Evolutionary conservation across 2,113 vertebrate species (phyloP).

Genomic region (Gadus macrocephalus): DNA sequence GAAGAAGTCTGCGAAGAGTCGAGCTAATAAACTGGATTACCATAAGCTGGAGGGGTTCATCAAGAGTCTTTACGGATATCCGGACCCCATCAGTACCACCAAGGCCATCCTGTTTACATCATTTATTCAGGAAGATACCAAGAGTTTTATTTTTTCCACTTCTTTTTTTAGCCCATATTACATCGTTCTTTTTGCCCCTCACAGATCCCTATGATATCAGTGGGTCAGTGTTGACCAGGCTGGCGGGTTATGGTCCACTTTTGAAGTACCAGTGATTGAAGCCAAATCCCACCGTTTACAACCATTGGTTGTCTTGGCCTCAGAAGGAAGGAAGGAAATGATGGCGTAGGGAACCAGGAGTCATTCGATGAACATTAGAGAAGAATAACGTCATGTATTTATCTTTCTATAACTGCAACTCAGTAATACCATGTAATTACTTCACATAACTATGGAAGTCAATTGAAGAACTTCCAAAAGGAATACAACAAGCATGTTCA

Average conservation of each 20-base stretch:
- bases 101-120: background rate
- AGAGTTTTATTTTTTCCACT: background rate
- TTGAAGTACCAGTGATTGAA: slow-evolving; percentile 6
- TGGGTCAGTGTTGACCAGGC: slow-evolving; percentile 17
- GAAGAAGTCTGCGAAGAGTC: slow-evolving; percentile 5
- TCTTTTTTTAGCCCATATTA: slow-evolving; percentile 3
- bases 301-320: slow-evolving; percentile 27
- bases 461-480: background rate
- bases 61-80: slow-evolving; percentile 2
- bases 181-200: background rate
- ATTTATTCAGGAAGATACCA: background rate
- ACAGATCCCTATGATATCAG: background rate
- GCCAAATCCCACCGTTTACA: slow-evolving; percentile 22
- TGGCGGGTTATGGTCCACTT: slow-evolving; percentile 26
- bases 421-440: too few species aligned
- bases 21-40: slow-evolving; percentile 3
- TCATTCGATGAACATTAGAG: background rate
- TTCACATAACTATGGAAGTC: slow-evolving; percentile 13
- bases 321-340: slow-evolving; percentile 21
- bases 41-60: background rate
- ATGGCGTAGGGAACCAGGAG: slow-evolving; percentile 9
- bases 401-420: too few species aligned
- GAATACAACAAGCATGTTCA: too few species aligned
- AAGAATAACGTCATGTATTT: too few species aligned
- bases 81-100: background rate